A percentile compares a stretch with the other conserved stretches of the same genome.
phyloP scores from a whole-genome alignment of 2,888 invertebrate species.

The Trissoscelio sp. region DNA sequence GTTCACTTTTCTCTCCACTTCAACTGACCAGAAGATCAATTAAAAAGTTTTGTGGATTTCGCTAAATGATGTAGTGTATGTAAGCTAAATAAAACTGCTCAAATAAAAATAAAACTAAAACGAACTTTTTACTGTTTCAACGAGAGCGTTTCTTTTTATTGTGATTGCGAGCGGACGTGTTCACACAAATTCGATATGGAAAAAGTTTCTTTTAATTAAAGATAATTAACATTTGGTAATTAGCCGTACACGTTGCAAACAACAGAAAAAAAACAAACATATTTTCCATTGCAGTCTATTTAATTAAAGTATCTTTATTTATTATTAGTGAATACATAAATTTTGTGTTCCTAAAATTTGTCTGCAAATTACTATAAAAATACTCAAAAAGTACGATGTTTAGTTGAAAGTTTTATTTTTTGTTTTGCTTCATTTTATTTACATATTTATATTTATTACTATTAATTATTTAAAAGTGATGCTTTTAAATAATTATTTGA shows the following conservation, averaged over 20 bases:
- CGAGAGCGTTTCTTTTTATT: slow-evolving; percentile 13
- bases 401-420: too few relatives aligned
- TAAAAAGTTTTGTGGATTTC: slow-evolving; percentile 21
- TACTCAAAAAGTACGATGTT: too few relatives aligned
- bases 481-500: too few relatives aligned
- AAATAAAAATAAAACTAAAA: slow-evolving; percentile 25
- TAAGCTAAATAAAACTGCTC: slow-evolving; percentile 22
- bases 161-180: slow-evolving; percentile 6
- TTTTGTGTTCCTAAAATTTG: too few relatives aligned
- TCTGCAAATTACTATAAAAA: too few relatives aligned
- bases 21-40: slow-evolving; percentile 19
- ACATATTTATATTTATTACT: too few relatives aligned
- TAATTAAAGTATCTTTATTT: too few relatives aligned
- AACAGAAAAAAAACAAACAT: neutral
- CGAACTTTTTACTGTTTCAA: slow-evolving; percentile 24
- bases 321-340: too few relatives aligned
- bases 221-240: slow-evolving; percentile 32
- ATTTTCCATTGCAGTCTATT: too few relatives aligned
- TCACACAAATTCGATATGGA: slow-evolving; percentile 10
- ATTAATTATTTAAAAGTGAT: too few relatives aligned
- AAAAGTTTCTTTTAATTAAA: slow-evolving; percentile 34
- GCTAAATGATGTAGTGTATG: slow-evolving; percentile 4
- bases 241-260: neutral
- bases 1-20: neutral
- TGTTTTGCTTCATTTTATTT: too few relatives aligned